Percentiles rank a stretch among this genome's conserved stretches.
Evolutionary conservation across 2,888 invertebrate species (phyloP).

Genomic region (Eristalinus aeneus): DNA sequence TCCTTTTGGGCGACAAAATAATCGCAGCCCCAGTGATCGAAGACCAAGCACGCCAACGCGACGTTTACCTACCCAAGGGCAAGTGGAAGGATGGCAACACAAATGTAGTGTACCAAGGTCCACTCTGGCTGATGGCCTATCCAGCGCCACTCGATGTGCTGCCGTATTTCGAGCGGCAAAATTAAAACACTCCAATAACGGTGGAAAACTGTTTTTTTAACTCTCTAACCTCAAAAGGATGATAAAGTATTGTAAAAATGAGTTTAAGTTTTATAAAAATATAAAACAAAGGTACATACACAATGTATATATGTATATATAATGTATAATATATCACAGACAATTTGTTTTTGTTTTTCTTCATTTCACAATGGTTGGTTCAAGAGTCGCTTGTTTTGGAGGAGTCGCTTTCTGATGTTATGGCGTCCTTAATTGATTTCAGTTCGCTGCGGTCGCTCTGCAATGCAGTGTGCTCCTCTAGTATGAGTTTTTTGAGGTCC

Average conservation of each 20-base stretch:
- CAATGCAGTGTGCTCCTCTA: constrained; percentile 70
- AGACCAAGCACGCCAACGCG: constrained; percentile 83
- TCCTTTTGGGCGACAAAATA: constrained; percentile 88
- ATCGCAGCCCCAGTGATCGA: constrained; percentile 89
- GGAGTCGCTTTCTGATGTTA: constrained; percentile 43
- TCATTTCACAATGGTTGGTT: neutral
- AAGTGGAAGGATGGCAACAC: constrained; percentile 86
- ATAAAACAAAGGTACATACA: constrained; percentile 14
- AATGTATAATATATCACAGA: constrained; percentile 64
- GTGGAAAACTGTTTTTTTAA: constrained; percentile 3
- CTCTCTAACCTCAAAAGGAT: neutral
- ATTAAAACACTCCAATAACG: constrained; percentile 7
- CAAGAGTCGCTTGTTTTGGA: constrained; percentile 29
- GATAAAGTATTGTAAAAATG: constrained; percentile 17
- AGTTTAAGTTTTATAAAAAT: constrained; percentile 30
- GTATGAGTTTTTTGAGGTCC: constrained; percentile 43
- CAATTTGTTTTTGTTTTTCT: constrained; percentile 31
- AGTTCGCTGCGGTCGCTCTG: constrained; percentile 70
- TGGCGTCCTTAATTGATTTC: constrained; percentile 61
- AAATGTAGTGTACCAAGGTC: constrained; percentile 82
- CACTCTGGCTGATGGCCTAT: constrained; percentile 84
- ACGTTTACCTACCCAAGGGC: constrained; percentile 89
- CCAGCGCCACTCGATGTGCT: constrained; percentile 85
- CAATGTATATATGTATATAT: too few species aligned
- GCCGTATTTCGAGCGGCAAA: constrained; percentile 84